Evolutionary conservation across 2,888 invertebrate species (phyloP).

Genomic region (Strigamia maritima): DNA sequence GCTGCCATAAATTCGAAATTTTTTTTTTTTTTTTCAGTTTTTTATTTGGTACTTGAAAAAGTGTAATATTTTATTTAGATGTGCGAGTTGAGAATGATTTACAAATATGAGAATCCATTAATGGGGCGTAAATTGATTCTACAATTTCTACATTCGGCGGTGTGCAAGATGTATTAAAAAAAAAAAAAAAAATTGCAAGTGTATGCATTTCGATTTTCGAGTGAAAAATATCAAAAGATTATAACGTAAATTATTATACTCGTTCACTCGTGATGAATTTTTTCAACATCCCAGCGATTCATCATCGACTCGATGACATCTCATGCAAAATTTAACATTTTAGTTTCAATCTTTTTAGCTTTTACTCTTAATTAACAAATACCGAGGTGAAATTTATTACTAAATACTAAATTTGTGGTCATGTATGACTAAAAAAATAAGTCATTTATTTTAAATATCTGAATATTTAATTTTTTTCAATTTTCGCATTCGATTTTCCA

Average conservation of each 20-base stretch:
- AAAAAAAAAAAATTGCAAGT: not conserved
- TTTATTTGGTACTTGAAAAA: not conserved
- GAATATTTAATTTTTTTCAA: too few relatives aligned
- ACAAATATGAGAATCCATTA: slow-evolving; percentile 11
- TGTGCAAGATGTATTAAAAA: too few relatives aligned
- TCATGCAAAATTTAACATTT: not conserved
- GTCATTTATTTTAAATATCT: too few relatives aligned
- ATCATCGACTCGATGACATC: not conserved
- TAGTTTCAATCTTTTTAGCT: too few relatives aligned
- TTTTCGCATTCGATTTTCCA: too few relatives aligned
- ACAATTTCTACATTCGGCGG: not conserved
- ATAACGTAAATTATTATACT: not conserved
- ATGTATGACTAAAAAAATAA: too few relatives aligned
- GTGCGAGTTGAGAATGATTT: not conserved
- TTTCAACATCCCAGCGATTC: not conserved
- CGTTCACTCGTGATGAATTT: not conserved
- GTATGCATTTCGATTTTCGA: not conserved
- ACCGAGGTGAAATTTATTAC: too few relatives aligned
- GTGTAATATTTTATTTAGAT: not conserved
- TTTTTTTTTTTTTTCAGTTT: not conserved
- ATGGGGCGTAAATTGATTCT: not conserved
- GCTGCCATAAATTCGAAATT: not conserved
- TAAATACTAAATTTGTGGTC: too few relatives aligned
- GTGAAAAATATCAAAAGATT: slow-evolving; percentile 19
- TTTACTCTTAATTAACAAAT: too few relatives aligned